A percentile compares a stretch with the other conserved stretches of the same genome.
Evolutionary conservation across 2,113 vertebrate genomes (phyloP).

Genomic region (Mormyrus iriodes): DNA sequence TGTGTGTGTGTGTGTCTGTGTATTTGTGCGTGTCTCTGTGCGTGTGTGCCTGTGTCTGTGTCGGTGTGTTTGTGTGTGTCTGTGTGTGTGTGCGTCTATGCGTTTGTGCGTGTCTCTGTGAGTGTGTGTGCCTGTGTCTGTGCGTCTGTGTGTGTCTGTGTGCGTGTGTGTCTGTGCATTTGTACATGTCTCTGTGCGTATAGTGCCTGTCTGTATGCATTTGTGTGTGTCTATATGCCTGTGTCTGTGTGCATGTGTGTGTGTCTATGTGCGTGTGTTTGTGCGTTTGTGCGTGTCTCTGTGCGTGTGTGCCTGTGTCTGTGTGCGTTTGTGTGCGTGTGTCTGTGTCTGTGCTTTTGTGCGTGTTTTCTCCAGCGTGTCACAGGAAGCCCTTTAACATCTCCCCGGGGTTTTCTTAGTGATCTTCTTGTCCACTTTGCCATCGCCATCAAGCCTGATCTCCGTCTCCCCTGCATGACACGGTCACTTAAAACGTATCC

Average conservation of each 20-base stretch:
- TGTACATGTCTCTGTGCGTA: too few species aligned
- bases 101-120: background rate
- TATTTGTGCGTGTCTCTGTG: background rate
- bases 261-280: background rate
- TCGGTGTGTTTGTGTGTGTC: background rate
- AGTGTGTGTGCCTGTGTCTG: background rate
- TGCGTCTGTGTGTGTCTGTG: background rate
- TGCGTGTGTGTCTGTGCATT: background rate
- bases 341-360: background rate
- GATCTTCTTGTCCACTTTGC: background rate
- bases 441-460: background rate
- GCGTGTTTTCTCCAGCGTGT: background rate
- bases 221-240: background rate
- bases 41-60: background rate
- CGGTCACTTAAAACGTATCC: background rate
- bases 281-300: background rate
- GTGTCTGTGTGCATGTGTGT: background rate
- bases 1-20: background rate
- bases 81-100: background rate
- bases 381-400: background rate
- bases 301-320: background rate
- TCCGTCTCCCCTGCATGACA: background rate
- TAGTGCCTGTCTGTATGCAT: background rate
- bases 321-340: background rate
- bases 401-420: background rate